Evolutionary conservation across 1,140 invertebrate genomes (phyloP), one percentile per base, ranked within the genome.

Genomic region (Apocrypta bakeri): DNA sequence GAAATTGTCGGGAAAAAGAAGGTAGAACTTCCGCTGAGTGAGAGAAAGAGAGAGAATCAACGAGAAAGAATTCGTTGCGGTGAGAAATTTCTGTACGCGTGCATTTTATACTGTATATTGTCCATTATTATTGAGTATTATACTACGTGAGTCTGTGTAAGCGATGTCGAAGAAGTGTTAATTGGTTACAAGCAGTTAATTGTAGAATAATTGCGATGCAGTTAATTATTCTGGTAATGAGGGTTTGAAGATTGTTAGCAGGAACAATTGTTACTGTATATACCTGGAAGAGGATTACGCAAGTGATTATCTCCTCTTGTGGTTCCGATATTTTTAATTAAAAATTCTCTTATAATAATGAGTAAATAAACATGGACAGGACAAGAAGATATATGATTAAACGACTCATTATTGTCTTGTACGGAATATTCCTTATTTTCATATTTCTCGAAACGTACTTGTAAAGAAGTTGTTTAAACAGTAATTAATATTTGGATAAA

Each of bases 91-190:
- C n/a, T n/a, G 11, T n/a, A 33, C 25, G 25, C 27, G 31, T 71
- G 3, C 14, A n/a, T n/a, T 71, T 71, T 14, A 71, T 79, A 8
- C n/a, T n/a, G 31, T 24, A 42, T 40, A 79, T 79, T 71, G 77
- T 78, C 27, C 21, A 21, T 66, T 78, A n/a, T 66, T 66, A 64
- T n/a, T 24, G n/a, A 56, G 29, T n/a, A n/a, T n/a, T n/a, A n/a
- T 27, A 68, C 27, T 68, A 3, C 66, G 2, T 11, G 14, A 74
- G 29, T 74, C 2, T 72, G 25, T 72, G 25, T 42, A 24, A 4
- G 33, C 2, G 33, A 37, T 9, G 33, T 9, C 33, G 33, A 37
- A 37, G 1, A 11, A 69, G 66, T 79, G 68, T 72, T 79, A 61
- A 72, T 79, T 79, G 78, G 42, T 61, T 24, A 27, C 27, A 27